phyloP scores from a whole-genome alignment of 2,888 invertebrate species.

The Saturnia pavonia region DNA sequence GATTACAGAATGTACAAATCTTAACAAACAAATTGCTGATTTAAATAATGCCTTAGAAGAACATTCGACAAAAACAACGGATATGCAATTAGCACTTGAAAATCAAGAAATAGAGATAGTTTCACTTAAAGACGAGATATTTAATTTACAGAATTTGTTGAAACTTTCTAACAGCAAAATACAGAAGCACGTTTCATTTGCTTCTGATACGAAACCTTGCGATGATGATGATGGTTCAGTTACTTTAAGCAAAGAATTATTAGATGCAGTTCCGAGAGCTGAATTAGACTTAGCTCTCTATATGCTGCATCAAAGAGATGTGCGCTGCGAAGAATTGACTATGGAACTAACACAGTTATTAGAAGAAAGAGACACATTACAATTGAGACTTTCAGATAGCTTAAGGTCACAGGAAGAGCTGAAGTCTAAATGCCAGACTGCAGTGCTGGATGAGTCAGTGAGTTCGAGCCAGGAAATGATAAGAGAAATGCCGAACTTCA shows the following conservation, averaged over 20 bases:
- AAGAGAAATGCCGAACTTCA: conserved; percentile 55
- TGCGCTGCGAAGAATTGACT: conserved; percentile 92
- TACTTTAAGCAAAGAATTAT: conserved; percentile 52
- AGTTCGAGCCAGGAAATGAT: conserved; percentile 54
- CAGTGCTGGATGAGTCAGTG: conserved; percentile 52
- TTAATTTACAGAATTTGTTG: conserved; percentile 55
- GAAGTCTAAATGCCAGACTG: conserved; percentile 52
- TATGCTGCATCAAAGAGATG: conserved; percentile 93
- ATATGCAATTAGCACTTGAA: conserved; percentile 84
- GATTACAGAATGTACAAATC: conserved; percentile 72
- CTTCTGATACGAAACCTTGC: conserved; percentile 67
- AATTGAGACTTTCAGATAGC: conserved; percentile 90
- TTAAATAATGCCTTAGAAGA: conserved; percentile 78
- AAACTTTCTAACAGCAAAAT: conserved; percentile 60
- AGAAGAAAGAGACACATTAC: conserved; percentile 93
- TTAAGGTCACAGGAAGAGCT: conserved; percentile 86
- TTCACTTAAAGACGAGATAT: conserved; percentile 85
- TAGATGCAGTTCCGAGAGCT: conserved; percentile 77
- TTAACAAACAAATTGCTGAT: conserved; percentile 78
- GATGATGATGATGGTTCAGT: conserved; percentile 39
- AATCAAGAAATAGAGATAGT: conserved; percentile 88
- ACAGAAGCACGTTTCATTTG: conserved; percentile 74
- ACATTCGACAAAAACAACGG: conserved; percentile 77
- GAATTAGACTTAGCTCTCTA: conserved; percentile 91
- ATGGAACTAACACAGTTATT: conserved; percentile 90